Percentiles rank a stretch among this genome's conserved stretches.
These are phyloP conservation scores for Ibycter americanus DNA, from an alignment of 2,797 vertebrate species.

Conservation along the genomic window DNA sequence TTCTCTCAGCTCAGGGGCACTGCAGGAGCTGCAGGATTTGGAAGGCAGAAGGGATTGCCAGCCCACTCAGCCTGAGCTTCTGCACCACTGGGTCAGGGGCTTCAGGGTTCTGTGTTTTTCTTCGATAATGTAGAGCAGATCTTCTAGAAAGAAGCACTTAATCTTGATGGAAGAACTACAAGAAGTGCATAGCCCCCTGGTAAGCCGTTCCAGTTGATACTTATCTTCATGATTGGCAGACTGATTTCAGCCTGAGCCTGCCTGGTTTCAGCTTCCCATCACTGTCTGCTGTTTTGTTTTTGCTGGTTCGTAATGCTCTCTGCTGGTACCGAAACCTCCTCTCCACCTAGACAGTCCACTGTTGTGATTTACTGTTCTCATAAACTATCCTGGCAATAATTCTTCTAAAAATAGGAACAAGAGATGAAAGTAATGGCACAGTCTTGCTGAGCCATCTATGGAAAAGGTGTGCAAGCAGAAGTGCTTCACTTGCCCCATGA, in stretches of 20 bases:
- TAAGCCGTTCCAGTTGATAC: not conserved
- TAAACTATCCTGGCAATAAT: not conserved
- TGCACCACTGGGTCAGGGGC: fast-evolving
- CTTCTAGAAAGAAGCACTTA: not conserved
- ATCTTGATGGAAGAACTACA: constrained; percentile 4
- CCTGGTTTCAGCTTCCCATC: not conserved
- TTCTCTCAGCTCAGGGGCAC: not conserved
- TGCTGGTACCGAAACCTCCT: not conserved
- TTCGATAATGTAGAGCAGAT: not conserved
- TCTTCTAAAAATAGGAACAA: not conserved
- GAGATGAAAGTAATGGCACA: not conserved
- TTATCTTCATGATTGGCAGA: not conserved
- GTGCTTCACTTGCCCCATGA: not conserved
- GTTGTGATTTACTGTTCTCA: not conserved
- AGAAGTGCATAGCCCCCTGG: not conserved
- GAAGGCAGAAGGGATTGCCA: not conserved
- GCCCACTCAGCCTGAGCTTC: not conserved
- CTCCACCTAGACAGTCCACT: not conserved
- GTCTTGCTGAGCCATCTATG: not conserved
- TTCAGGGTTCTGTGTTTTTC: not conserved
- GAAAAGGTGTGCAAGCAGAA: not conserved
- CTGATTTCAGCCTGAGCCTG: not conserved
- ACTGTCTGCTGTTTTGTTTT: not conserved
- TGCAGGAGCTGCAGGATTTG: not conserved
- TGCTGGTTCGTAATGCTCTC: not conserved